These are phyloP conservation scores for Prietella phreatophila DNA, from an alignment of 2,113 vertebrate species.

Conservation along the genomic window DNA sequence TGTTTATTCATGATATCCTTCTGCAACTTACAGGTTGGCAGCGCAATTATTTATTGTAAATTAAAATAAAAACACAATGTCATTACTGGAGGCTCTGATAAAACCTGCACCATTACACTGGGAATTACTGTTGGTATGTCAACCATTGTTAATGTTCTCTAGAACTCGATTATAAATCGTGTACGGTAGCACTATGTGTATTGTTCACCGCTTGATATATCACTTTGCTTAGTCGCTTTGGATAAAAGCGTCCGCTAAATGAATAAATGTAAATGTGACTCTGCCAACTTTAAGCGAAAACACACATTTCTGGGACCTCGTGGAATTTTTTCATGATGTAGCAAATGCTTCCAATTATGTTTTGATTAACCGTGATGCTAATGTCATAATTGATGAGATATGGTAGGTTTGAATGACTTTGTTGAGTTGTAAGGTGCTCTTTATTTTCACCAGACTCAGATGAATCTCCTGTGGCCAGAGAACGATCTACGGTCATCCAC, in stretches of 20 bases:
- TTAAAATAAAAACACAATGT: neutral
- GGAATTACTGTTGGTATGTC: neutral
- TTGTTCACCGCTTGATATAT: too few species aligned
- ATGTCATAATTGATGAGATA: neutral
- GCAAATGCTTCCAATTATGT: neutral
- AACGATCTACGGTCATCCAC: constrained; percentile 92
- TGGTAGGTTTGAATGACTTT: neutral
- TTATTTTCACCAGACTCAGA: constrained; percentile 82
- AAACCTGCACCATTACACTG: too few species aligned
- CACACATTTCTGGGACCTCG: neutral
- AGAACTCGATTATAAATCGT: too few species aligned
- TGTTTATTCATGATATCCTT: neutral
- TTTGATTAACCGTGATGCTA: neutral
- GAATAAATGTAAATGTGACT: too few species aligned
- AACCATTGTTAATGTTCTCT: neutral
- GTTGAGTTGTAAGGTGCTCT: constrained; percentile 7
- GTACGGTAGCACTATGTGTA: too few species aligned
- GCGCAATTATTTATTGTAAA: neutral
- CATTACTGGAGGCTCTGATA: neutral
- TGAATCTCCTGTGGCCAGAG: constrained; percentile 94
- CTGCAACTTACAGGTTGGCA: neutral
- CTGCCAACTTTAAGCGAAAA: neutral
- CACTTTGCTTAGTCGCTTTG: too few species aligned
- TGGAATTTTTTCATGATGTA: neutral
- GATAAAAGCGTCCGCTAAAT: too few species aligned